Percentiles rank a stretch among this genome's conserved stretches.
Conservation (phyloP, 2,113 vertebrate genomes). For the Microtus richardsoni region DNA sequence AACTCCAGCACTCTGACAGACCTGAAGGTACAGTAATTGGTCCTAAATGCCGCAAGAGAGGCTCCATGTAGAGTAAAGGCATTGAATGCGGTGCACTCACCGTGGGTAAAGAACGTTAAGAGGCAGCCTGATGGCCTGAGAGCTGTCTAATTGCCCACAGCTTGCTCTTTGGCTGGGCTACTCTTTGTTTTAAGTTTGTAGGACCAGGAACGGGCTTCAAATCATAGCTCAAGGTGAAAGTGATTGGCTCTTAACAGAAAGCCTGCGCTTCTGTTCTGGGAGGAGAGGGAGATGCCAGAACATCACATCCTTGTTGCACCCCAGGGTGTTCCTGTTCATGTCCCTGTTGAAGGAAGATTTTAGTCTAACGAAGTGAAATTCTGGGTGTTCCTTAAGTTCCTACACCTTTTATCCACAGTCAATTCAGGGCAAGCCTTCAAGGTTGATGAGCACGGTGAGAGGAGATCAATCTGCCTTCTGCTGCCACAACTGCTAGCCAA, state of each 20-base stretch:
- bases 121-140: slow-evolving; percentile 68
- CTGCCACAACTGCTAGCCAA: neutral
- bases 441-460: too few relatives aligned
- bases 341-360: too few relatives aligned
- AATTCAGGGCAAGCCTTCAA: neutral
- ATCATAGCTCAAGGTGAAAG: neutral
- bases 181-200: slow-evolving; percentile 68
- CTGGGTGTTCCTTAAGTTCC: neutral
- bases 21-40: slow-evolving; percentile 62
- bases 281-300: neutral
- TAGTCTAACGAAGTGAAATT: neutral
- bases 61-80: slow-evolving; percentile 41
- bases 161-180: slow-evolving; percentile 13
- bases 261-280: neutral
- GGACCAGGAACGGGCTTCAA: slow-evolving; percentile 36
- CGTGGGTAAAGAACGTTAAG: slow-evolving; percentile 72
- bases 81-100: slow-evolving; percentile 58
- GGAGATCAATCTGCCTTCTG: neutral
- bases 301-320: neutral
- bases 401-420: too few relatives aligned
- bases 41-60: slow-evolving; percentile 68
- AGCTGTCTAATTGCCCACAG: slow-evolving; percentile 60
- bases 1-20: slow-evolving; percentile 65
- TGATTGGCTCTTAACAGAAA: neutral
- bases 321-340: too few relatives aligned